Base-by-base conservation (phyloP, 2,888 invertebrate genomes). In the Uloborus plumipes region DNA sequence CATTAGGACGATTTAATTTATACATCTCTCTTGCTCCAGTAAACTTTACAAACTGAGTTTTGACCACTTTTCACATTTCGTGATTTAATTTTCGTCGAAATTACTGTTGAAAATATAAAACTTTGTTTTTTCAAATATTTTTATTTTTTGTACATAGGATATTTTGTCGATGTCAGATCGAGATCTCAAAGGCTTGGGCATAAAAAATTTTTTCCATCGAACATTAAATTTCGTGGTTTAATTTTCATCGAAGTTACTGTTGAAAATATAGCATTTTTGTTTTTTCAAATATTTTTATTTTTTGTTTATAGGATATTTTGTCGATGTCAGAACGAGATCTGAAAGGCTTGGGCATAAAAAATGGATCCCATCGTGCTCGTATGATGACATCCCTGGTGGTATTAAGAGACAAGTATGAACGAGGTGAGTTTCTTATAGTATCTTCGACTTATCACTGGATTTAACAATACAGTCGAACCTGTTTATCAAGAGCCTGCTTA, bases 301-400 rank as follows among this genome's bases (percentile, higher is more conserved):
- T 39, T 74, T 76, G 76, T 78, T 86, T 87, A 0, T 87, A 91
- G 90, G 92, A 92, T 81, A 87, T 93, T 80, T 87, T 92, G 84
- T 89, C 90, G 75, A 89, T 91, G 86, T 90, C 90, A 47, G 92
- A 93, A 87, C 89, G 90, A 3, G 92, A 92, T 85, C 89, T 93
- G 67, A 91, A 91, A 87, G 90, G 91, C 62, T 88, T 92, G 80
- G 93, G 93, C 0, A 90, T 93, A 50, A 91, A 91, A 85, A 92
- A 92, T 86, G 90, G 92, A 2, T 91, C 91, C 18, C 93, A 93
- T 88, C 89, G 93, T 49, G 92, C 92, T 1, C 90, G 91, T 86
- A 92, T 93, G 86, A 91, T 92, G 84, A 91, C 92, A 51, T 93
- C 92, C 88, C 89, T 93, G 71, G 90, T 92, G n/a, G 91, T 92